Base-by-base conservation (phyloP, 2,113 vertebrate genomes). In the Cisticola juncidis region DNA sequence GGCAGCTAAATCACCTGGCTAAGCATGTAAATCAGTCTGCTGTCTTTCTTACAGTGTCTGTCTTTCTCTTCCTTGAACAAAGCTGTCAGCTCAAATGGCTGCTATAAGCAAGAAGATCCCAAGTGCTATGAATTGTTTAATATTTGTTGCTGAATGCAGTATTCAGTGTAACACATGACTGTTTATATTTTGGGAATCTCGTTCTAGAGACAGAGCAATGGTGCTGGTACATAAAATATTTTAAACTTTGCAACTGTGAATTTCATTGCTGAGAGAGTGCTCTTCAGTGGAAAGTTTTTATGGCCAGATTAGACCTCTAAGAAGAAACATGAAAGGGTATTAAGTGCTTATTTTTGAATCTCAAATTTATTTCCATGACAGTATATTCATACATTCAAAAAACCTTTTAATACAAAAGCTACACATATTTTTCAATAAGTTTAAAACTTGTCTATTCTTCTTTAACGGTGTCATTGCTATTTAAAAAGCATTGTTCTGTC, bases 21-120 rank as follows among this genome's bases (percentile, higher is more conserved):
- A 23, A 70, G 60, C 9, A 16, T 9, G 17, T 66, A 50, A 56
- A 76, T 61, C 51, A 54, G 35, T 38, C 40, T 76, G 28, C 11
- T 60, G 26, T 35, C 38, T 70, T 68, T 74, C 35, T 44, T 6
- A 40, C 33, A 24, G n/a, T n/a, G n/a, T n/a, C 56, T 58, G 56
- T 16, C 23, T 58, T 58, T 58, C 22, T 40, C 15, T 14, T 58
- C 50, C 50, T 77, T 57, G 70, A 60, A 64, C n/a, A 58, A 31
- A 85, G 22, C 56, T 71, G 9, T 0, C 5, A 61, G 38, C 9
- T 81, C 1, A 1, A 29, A 20, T 81, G 69, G 50, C 44, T 36
- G 33, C 19, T 60, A 0, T 17, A 48, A 62, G 28, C 0, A 0
- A 54, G 44, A 50, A 80, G 61, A 50, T 60, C 21, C 33, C 0